These are phyloP conservation scores for Drosophila silvestris DNA, from an alignment of 2,888 invertebrate genomes.

Conservation along the genomic window DNA sequence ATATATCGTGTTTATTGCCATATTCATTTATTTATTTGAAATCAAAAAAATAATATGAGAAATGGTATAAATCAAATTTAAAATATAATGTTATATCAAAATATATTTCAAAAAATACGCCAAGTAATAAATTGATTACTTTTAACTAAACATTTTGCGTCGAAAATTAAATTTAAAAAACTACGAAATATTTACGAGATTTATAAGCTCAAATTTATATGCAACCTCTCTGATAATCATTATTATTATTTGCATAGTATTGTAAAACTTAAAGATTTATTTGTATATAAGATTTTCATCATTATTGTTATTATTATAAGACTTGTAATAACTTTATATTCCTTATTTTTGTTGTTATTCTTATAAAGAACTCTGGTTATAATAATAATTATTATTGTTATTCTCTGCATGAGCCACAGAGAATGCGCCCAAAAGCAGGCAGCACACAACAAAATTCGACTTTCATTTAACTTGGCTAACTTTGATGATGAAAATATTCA, in stretches of 20 bases:
- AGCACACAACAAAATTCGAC: conserved; percentile 31
- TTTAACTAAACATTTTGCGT: too few species aligned
- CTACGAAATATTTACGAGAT: background rate
- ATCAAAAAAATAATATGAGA: background rate
- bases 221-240: background rate
- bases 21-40: background rate
- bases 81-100: background rate
- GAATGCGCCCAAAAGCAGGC: conserved; percentile 51
- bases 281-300: too few species aligned
- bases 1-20: too few species aligned
- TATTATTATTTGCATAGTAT: conserved; percentile 32
- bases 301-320: conserved; percentile 7
- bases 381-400: background rate
- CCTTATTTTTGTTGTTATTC: too few species aligned
- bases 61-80: background rate
- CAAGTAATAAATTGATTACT: too few species aligned
- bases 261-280: background rate
- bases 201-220: background rate
- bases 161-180: background rate
- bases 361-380: background rate
- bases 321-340: background rate
- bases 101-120: too few species aligned
- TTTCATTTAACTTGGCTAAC: conserved; percentile 6
- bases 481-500: conserved; percentile 11
- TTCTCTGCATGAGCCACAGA: conserved; percentile 27